Evolutionary conservation across 2,888 invertebrate genomes (phyloP), one percentile per base, ranked within the genome.

Genomic region (Antitype chi): DNA sequence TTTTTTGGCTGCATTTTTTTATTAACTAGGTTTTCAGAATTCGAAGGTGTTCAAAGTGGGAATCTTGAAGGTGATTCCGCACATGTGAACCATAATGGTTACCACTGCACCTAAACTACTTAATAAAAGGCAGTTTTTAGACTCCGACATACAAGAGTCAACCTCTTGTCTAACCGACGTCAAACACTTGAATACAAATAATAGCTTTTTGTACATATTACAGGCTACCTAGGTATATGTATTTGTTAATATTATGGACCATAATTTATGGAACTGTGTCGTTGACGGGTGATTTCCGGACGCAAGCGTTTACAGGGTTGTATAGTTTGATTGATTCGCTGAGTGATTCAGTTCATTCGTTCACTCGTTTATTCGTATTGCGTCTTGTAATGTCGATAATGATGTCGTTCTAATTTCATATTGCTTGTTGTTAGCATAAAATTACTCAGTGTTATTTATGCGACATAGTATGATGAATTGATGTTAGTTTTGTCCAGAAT

Each of bases 261-360:
- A 83, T 83, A 47, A 73, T 75, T 64, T 66, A 86, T 70, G 92
- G 85, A 59, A 66, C 59, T 28, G 25, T 28, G 23, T 64, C 66
- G n/a, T 68, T 86, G 85, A 76, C 70, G 83, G 83, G 78, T 64
- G 67, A 71, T 73, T 83, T 84, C 84, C 79, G 92, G 93, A 93
- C 87, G 89, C 70, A 49, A 71, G 81, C 75, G 68, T 86, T 83
- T 78, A 64, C 60, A 83, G 72, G 62, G 84, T 74, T 70, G 70
- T 73, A 23, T 69, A 70, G 69, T 68, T 74, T 83, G 83, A 83
- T 86, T 84, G 79, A 74, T 81, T 81, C 75, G 60, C 52, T 74
- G 68, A 74, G 74, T 77, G 78, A 73, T 80, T 80, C 78, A 63
- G 71, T 82, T 80, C 75, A 80, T 28, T 72, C 28, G 74, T 80